Percentiles rank a stretch among this genome's conserved stretches.
Conservation (phyloP, 2,888 invertebrate genomes). For the Drosophila kokeensis region DNA sequence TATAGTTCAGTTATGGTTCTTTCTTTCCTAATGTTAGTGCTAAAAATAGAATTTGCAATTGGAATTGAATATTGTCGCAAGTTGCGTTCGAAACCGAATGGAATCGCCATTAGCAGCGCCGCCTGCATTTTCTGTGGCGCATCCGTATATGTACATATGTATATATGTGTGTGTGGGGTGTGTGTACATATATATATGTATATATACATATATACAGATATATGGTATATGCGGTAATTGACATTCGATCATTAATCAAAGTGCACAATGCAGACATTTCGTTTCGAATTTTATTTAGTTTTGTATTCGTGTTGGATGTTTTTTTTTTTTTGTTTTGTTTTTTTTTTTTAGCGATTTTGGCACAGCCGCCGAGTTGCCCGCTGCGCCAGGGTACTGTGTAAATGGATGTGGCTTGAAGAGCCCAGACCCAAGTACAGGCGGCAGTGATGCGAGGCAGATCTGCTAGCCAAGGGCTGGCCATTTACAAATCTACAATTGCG, state of each 20-base stretch:
- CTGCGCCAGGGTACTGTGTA: conserved; percentile 26
- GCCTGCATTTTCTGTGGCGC: conserved; percentile 29
- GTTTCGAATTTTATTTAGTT: conserved; percentile 79
- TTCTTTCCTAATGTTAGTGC: background rate
- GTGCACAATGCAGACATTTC: conserved; percentile 85
- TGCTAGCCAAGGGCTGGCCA: conserved; percentile 32
- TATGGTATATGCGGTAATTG: conserved; percentile 83
- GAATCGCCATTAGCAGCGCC: conserved; percentile 15
- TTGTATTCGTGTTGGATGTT: conserved; percentile 55
- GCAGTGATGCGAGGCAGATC: conserved; percentile 12
- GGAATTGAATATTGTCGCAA: conserved; percentile 29
- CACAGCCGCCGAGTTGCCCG: conserved; percentile 47
- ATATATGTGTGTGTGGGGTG: conserved; percentile 16
- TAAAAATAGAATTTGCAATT: conserved; percentile 3
- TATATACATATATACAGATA: conserved; percentile 13
- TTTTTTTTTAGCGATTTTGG: conserved; percentile 35
- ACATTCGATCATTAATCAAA: conserved; percentile 85
- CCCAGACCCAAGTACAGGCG: conserved; percentile 8
- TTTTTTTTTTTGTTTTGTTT: conserved; percentile 21
- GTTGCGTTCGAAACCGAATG: background rate
- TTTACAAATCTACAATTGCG: conserved; percentile 47
- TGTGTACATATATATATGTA: background rate
- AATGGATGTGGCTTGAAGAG: conserved; percentile 2
- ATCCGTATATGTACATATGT: conserved; percentile 20
- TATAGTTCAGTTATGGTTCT: background rate